Percentiles rank a stretch among this genome's conserved stretches.
These are phyloP conservation scores for Euphydryas editha DNA, from an alignment of 2,888 invertebrate species.

Conservation along the genomic window DNA sequence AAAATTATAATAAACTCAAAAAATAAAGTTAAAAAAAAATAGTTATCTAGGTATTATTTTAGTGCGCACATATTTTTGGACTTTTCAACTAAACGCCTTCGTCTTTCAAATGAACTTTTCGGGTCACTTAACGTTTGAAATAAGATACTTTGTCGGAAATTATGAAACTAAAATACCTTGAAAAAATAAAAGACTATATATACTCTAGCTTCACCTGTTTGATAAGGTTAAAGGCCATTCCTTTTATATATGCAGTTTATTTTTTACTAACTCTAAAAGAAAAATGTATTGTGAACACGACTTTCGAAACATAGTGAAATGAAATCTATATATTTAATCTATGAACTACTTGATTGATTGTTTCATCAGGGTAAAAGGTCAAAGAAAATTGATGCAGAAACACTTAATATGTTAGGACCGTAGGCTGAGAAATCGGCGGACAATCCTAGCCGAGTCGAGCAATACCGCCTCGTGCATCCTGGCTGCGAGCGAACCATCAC, in stretches of 20 bases:
- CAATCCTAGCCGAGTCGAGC: too few relatives aligned
- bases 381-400: too few relatives aligned
- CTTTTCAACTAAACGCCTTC: neutral
- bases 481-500: too few relatives aligned
- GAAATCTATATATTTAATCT: neutral
- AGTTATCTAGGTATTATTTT: neutral
- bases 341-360: too few relatives aligned
- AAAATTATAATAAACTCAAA: too few relatives aligned
- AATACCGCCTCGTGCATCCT: too few relatives aligned
- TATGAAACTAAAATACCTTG: slow-evolving; percentile 33
- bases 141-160: slow-evolving; percentile 28
- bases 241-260: slow-evolving; percentile 40
- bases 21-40: too few relatives aligned
- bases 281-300: too few relatives aligned
- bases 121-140: slow-evolving; percentile 32
- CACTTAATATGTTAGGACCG: too few relatives aligned
- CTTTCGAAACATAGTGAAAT: neutral
- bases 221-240: slow-evolving; percentile 57
- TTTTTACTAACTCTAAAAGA: slow-evolving; percentile 17
- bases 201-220: slow-evolving; percentile 46
- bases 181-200: slow-evolving; percentile 30
- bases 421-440: too few relatives aligned
- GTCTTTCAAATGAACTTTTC: slow-evolving; percentile 44
- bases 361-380: too few relatives aligned
- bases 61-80: neutral